phyloP scores from a whole-genome alignment of 1,140 invertebrate species.

The Megalopta genalis region DNA sequence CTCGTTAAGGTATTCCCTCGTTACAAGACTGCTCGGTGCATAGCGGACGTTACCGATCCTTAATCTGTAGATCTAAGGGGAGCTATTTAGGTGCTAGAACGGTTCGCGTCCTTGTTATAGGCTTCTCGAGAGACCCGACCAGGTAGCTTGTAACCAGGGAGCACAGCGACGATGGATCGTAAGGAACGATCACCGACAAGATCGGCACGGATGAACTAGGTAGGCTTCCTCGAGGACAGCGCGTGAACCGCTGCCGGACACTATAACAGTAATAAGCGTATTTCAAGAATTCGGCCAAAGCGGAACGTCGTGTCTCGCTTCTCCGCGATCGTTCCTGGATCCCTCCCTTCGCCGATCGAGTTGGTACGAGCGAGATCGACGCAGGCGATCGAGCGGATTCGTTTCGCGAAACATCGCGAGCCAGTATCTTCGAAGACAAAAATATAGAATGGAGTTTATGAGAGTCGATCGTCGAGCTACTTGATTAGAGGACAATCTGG shows the following conservation, averaged over 20 bases:
- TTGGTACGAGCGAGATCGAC: conserved; percentile 9
- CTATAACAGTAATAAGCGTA: conserved; percentile 61
- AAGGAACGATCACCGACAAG: background rate
- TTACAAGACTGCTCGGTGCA: background rate
- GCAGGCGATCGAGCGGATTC: background rate
- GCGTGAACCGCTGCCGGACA: background rate
- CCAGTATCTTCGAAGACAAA: conserved; percentile 18
- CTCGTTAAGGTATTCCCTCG: background rate
- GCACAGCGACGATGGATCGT: background rate
- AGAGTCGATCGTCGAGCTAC: conserved; percentile 48
- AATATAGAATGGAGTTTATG: conserved; percentile 31
- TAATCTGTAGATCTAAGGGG: background rate
- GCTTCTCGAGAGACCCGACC: background rate
- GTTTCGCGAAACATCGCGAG: conserved; percentile 21
- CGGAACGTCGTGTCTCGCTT: background rate
- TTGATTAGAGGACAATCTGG: conserved; percentile 40
- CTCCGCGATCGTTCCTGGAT: background rate
- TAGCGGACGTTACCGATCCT: background rate
- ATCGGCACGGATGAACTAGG: background rate
- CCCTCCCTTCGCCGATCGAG: background rate
- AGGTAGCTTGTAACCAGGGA: background rate
- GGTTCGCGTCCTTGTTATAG: background rate
- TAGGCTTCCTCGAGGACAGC: background rate
- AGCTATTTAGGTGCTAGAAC: background rate
- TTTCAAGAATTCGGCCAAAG: conserved; percentile 56